Evolutionary conservation across 2,888 invertebrate genomes (phyloP), one percentile per base, ranked within the genome.

Genomic region (Macroteleia sp.): DNA sequence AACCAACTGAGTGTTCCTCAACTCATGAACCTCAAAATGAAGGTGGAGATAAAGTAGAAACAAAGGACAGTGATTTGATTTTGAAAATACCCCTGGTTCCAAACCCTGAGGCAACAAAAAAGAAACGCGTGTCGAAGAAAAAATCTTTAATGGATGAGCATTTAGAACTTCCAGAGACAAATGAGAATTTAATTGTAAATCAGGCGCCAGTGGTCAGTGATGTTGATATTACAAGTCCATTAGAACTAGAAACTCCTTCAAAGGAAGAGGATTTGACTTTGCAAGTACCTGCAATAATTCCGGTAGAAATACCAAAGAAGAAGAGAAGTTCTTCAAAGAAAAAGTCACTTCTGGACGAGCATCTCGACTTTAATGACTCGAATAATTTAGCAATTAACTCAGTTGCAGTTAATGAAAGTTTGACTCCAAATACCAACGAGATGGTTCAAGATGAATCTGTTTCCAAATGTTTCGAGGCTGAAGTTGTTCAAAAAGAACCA

Each of bases 321-420:
- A 70, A 70, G 12, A 77, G 67, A 28, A 32, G 22, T 25, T 32
- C 28, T 34, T 42, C 25, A 48, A 83, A 84, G 16, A 82, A 70
- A 19, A 77, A 81, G 17, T 83, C 82, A 0, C 56, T 85, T 12
- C 22, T 76, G 4, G 77, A 82, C 0, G 80, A 83, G 17, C 71
- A 79, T 12, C 59, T 82, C 5, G 77, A 85, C 39, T 54, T 83
- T 5, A 59, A 71, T 5, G 79, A 77, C 14, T 78, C 76, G 41
- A 48, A 70, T 28, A 19, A n/a, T 52, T 50, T 19, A 5, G 0
- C 14, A 14, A 12, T 16, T 41, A n/a, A n/a, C n/a, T n/a, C n/a
- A n/a, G n/a, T n/a, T n/a, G n/a, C n/a, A n/a, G n/a, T n/a, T n/a
- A n/a, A n/a, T n/a, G n/a, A n/a, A n/a, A n/a, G n/a, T n/a, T n/a